These are phyloP conservation scores for Aptenodytes patagonicus DNA, from an alignment of 2,113 vertebrate genomes.

Conservation along the genomic window DNA sequence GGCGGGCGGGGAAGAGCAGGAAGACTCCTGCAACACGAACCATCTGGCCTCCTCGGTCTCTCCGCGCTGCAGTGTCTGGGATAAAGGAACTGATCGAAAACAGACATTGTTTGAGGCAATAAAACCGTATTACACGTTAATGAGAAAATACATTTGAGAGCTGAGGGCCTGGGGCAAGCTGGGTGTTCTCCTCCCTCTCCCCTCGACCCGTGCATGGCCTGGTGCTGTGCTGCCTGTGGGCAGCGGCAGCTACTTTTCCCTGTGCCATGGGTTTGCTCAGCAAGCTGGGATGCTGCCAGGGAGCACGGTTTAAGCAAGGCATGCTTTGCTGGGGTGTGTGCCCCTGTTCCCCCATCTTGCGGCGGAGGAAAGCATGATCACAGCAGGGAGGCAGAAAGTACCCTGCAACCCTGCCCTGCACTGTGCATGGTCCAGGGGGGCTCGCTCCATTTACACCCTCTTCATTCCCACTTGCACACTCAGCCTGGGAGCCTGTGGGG, in stretches of 20 bases:
- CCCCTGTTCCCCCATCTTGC: neutral
- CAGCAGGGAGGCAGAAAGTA: neutral
- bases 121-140: constrained; percentile 71
- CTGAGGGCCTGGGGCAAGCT: constrained; percentile 42
- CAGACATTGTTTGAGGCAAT: constrained; percentile 74
- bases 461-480: fast-evolving
- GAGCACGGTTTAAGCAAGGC: neutral
- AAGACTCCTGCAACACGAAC: constrained; percentile 74
- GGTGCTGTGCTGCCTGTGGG: neutral
- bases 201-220: neutral
- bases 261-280: neutral
- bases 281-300: fast-evolving
- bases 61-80: constrained; percentile 43
- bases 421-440: fast-evolving
- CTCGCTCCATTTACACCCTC: fast-evolving
- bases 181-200: constrained; percentile 37
- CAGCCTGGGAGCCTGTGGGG: neutral
- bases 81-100: constrained; percentile 72
- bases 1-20: constrained; percentile 28
- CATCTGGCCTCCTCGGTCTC: constrained; percentile 71
- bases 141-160: constrained; percentile 71
- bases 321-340: fast-evolving
- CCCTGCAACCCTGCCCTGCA: fast-evolving
- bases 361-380: fast-evolving
- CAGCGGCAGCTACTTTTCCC: neutral